These are phyloP conservation scores for Pararge aegeria DNA, from an alignment of 1,140 invertebrate species.

Conservation along the genomic window DNA sequence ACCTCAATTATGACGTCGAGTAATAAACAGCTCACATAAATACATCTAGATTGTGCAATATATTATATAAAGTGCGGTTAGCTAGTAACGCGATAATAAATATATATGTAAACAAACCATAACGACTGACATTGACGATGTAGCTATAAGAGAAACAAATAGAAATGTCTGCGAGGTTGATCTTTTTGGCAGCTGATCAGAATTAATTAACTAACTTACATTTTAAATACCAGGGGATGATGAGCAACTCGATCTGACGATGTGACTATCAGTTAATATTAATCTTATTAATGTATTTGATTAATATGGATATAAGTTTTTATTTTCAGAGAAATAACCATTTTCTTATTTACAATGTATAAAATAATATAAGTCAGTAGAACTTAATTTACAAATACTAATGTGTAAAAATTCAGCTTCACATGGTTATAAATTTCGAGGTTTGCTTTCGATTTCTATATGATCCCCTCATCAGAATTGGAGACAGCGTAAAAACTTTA, in stretches of 20 bases:
- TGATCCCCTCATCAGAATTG: too few species aligned
- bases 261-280: neutral
- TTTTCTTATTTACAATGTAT: too few species aligned
- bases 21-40: too few species aligned
- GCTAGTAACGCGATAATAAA: conserved; percentile 1
- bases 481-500: too few species aligned
- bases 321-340: too few species aligned
- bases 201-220: conserved; percentile 39
- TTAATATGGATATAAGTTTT: too few species aligned
- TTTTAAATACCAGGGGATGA: conserved; percentile 23
- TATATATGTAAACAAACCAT: conserved; percentile 30
- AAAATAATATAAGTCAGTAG: too few species aligned
- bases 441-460: too few species aligned
- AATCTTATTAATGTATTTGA: neutral
- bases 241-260: neutral
- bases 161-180: conserved; percentile 49
- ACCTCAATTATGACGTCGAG: too few species aligned
- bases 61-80: neutral
- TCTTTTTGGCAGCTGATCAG: conserved; percentile 47
- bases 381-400: too few species aligned
- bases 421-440: too few species aligned
- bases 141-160: conserved; percentile 39
- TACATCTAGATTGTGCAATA: neutral
- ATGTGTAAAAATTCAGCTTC: too few species aligned
- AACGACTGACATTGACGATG: conserved; percentile 42